Evolutionary conservation across 2,888 invertebrate species (phyloP).

Genomic region (Sicus ferrugineus): DNA sequence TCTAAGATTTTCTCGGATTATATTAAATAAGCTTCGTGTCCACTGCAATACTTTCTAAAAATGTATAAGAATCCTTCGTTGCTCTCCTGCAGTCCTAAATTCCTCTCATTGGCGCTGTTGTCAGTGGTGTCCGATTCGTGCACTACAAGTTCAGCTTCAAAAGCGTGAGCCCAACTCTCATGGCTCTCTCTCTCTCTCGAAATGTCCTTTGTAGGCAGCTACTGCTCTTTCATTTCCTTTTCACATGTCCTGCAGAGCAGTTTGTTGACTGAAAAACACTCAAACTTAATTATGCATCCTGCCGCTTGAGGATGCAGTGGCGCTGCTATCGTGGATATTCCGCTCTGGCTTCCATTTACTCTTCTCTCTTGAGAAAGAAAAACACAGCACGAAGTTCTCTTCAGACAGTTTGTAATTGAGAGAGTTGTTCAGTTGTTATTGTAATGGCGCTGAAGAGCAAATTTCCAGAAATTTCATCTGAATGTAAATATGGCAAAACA

Average conservation of each 20-base stretch:
- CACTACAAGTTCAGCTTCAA: constrained; percentile 1
- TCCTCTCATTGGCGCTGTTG: constrained; percentile 24
- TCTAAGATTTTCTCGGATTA: too few species aligned
- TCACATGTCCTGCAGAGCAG: neutral
- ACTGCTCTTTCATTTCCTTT: too few species aligned
- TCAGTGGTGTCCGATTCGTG: constrained; percentile 18
- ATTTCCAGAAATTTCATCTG: too few species aligned
- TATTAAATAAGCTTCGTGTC: too few species aligned
- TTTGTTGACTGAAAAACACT: neutral
- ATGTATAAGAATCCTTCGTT: neutral
- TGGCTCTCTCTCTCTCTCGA: neutral
- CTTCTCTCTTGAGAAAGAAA: too few species aligned
- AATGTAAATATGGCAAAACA: too few species aligned
- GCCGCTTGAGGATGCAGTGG: constrained; percentile 43
- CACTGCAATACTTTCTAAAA: neutral
- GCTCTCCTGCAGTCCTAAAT: neutral
- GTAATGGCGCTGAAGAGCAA: too few species aligned
- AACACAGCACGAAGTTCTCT: too few species aligned
- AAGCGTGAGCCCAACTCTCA: neutral
- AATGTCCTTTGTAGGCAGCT: neutral
- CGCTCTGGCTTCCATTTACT: neutral
- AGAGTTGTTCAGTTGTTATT: too few species aligned
- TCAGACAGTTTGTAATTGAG: too few species aligned
- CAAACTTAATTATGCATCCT: constrained; percentile 39
- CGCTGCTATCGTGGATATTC: constrained; percentile 42